phyloP scores from a whole-genome alignment of 2,113 vertebrate genomes.

The Choloepus hoffmanni region DNA sequence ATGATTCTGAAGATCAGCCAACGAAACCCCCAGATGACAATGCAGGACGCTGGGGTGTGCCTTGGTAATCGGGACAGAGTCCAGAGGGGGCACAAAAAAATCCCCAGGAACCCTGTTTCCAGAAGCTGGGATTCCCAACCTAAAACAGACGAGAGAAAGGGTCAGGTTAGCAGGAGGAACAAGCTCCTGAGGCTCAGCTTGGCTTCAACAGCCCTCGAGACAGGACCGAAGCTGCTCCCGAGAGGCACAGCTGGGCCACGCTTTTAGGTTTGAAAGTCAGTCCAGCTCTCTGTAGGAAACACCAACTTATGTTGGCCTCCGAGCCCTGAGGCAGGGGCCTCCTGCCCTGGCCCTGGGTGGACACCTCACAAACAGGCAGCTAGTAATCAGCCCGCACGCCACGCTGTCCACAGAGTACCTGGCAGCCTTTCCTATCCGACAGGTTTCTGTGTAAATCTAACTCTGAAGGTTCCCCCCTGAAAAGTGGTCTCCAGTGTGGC shows the following conservation, averaged over 20 bases:
- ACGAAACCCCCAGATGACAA: slow-evolving; percentile 95
- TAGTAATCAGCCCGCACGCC: too few species aligned
- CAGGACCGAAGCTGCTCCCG: accelerated
- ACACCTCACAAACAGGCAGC: too few species aligned
- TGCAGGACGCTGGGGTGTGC: slow-evolving; percentile 88
- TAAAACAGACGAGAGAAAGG: slow-evolving; percentile 64
- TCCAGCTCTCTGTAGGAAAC: too few species aligned
- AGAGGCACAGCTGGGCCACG: background rate
- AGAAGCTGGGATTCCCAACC: slow-evolving; percentile 98
- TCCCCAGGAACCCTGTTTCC: slow-evolving; percentile 95
- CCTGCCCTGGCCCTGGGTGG: too few species aligned
- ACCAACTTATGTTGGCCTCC: too few species aligned
- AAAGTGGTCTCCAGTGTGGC: too few species aligned
- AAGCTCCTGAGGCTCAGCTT: accelerated
- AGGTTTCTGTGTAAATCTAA: too few species aligned
- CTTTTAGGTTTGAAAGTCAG: background rate
- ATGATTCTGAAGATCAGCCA: slow-evolving; percentile 99
- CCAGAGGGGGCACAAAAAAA: slow-evolving; percentile 96
- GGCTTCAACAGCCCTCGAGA: background rate
- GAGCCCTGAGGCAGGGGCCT: too few species aligned
- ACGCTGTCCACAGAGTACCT: too few species aligned
- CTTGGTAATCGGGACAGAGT: slow-evolving; percentile 89
- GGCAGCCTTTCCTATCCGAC: too few species aligned
- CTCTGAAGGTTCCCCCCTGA: too few species aligned
- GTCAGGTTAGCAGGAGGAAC: accelerated